phyloP scores from a whole-genome alignment of 2,797 vertebrate species.

The Gymnoscopelus braueri region DNA sequence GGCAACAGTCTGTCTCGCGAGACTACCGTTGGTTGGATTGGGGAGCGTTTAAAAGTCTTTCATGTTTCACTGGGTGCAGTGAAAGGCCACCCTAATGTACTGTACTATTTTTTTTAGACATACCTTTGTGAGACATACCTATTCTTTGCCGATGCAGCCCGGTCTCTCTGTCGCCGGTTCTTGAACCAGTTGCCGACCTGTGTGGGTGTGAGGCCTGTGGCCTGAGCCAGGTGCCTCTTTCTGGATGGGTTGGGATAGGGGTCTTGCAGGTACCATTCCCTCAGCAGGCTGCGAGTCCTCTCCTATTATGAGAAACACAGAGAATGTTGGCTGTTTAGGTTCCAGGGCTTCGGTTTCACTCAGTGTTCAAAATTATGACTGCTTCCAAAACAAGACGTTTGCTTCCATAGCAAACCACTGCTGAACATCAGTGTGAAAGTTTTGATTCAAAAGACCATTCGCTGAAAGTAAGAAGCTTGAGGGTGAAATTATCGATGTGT shows the following conservation, averaged over 20 bases:
- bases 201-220: conserved; percentile 84
- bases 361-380: too few species aligned
- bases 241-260: conserved; percentile 86
- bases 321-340: background rate
- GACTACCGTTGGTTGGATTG: too few species aligned
- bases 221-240: conserved; percentile 85
- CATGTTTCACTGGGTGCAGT: too few species aligned
- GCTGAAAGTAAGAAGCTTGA: too few species aligned
- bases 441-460: too few species aligned
- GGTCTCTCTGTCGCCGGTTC: conserved; percentile 84
- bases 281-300: conserved; percentile 82
- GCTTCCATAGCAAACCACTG: too few species aligned
- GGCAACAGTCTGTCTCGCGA: too few species aligned
- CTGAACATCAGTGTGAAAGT: too few species aligned
- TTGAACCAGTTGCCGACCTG: conserved; percentile 90
- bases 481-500: too few species aligned
- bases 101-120: background rate
- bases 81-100: too few species aligned
- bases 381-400: too few species aligned
- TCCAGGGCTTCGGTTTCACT: background rate
- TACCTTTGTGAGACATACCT: conserved; percentile 67
- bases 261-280: conserved; percentile 87
- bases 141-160: conserved; percentile 85
- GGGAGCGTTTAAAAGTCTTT: too few species aligned
- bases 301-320: conserved; percentile 66